Conservation (phyloP, 1,140 invertebrate genomes). For the Theocolax elegans region DNA sequence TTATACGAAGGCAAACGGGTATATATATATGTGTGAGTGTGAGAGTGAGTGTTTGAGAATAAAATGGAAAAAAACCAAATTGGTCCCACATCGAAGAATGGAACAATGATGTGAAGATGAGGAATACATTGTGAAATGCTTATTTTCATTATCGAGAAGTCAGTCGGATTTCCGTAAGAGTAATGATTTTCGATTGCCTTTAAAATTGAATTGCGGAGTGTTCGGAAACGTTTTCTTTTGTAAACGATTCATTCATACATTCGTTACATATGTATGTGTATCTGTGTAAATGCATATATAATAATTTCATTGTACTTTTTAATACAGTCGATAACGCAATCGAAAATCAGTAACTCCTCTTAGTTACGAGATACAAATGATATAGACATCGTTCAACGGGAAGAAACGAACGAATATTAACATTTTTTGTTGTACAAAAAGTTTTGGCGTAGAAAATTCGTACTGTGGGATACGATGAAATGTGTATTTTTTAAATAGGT, state of each 20-base stretch:
- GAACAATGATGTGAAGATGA: background rate
- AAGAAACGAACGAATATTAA: too few relatives aligned
- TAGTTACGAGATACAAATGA: too few relatives aligned
- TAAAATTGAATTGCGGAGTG: background rate
- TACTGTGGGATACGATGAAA: too few relatives aligned
- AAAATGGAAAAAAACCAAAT: too few relatives aligned
- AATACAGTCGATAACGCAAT: background rate
- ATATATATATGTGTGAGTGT: background rate
- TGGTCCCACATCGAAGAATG: constrained; percentile 15
- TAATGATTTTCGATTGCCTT: background rate
- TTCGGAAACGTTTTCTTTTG: too few relatives aligned
- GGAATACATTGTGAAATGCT: too few relatives aligned
- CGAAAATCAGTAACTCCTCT: background rate
- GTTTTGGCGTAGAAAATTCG: constrained; percentile 23
- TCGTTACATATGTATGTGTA: too few relatives aligned
- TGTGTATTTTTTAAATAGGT: constrained; percentile 4
- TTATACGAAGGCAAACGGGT: background rate
- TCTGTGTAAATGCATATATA: too few relatives aligned
- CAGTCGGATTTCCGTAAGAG: background rate
- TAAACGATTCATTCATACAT: too few relatives aligned
- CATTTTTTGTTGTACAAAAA: constrained; percentile 13
- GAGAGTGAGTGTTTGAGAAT: too few relatives aligned
- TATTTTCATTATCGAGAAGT: background rate
- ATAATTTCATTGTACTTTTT: too few relatives aligned
- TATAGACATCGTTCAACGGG: too few relatives aligned